phyloP scores from a whole-genome alignment of 1,140 invertebrate species.

The Asobara japonica region DNA sequence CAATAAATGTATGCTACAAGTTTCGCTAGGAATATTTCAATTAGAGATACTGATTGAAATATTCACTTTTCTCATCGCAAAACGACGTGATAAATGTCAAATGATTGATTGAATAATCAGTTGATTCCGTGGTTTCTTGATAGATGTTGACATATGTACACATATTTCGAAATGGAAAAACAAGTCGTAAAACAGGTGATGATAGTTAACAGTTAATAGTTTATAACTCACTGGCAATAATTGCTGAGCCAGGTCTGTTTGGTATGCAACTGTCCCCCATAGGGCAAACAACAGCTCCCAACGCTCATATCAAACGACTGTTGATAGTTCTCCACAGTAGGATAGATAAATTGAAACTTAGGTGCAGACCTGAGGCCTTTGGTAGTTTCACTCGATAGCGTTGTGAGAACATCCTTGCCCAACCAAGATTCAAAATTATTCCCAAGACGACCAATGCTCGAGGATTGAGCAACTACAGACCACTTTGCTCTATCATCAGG shows the following conservation, averaged over 20 bases:
- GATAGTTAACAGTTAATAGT: background rate
- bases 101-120: background rate
- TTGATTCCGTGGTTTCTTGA: background rate
- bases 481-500: conserved; percentile 69
- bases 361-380: conserved; percentile 57
- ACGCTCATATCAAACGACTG: conserved; percentile 84
- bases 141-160: background rate
- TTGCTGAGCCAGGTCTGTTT: conserved; percentile 86
- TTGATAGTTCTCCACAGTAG: conserved; percentile 81
- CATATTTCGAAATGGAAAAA: background rate
- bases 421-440: conserved; percentile 77
- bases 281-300: conserved; percentile 91
- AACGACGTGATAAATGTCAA: too few relatives aligned
- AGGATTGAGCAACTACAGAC: conserved; percentile 85
- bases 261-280: conserved; percentile 78
- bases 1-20: too few relatives aligned
- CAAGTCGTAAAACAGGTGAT: too few relatives aligned
- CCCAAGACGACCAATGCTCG: conserved; percentile 90
- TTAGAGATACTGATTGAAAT: too few relatives aligned
- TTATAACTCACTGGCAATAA: background rate
- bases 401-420: conserved; percentile 72
- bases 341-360: conserved; percentile 73
- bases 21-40: too few relatives aligned
- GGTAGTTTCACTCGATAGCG: conserved; percentile 68
- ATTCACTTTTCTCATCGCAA: too few relatives aligned